Evolutionary conservation across 2,888 invertebrate genomes (phyloP).

Genomic region (Papilio elwesi): DNA sequence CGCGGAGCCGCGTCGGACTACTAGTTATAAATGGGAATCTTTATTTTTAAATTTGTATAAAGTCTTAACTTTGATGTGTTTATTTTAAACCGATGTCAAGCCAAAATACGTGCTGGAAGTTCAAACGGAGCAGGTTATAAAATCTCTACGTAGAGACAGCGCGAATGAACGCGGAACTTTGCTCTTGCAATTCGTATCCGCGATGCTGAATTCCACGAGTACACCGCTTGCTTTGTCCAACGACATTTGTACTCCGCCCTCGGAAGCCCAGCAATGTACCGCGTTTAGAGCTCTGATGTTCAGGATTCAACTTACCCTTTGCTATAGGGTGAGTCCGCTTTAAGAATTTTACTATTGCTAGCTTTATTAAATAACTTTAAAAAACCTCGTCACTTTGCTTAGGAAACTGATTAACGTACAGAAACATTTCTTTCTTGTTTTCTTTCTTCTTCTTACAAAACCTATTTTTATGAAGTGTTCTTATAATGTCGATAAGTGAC

Average conservation of each 20-base stretch:
- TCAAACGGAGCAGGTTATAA: conserved; percentile 64
- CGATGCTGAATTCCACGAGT: conserved; percentile 59
- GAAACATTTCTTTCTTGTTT: too few species aligned
- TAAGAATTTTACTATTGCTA: background rate
- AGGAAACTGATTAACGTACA: too few species aligned
- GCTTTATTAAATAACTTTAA: too few species aligned
- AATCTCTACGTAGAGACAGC: conserved; percentile 64
- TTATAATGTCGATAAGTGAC: too few species aligned
- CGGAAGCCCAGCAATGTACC: conserved; percentile 55
- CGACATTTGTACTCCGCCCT: conserved; percentile 48
- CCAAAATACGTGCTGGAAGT: conserved; percentile 68
- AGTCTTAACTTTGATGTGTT: background rate
- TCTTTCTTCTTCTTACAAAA: too few species aligned
- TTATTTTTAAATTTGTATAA: too few species aligned
- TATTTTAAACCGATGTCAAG: conserved; percentile 52
- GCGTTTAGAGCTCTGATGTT: conserved; percentile 74
- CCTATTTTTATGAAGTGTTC: too few species aligned
- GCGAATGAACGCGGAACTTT: conserved; percentile 63
- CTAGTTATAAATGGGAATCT: too few species aligned
- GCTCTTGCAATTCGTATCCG: conserved; percentile 67
- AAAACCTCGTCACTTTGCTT: too few species aligned
- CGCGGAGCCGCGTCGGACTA: too few species aligned
- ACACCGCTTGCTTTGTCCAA: conserved; percentile 65
- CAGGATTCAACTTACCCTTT: conserved; percentile 72
- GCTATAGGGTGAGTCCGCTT: conserved; percentile 63